Conservation (phyloP, 1,140 invertebrate species). For the Ceratina japonica region DNA sequence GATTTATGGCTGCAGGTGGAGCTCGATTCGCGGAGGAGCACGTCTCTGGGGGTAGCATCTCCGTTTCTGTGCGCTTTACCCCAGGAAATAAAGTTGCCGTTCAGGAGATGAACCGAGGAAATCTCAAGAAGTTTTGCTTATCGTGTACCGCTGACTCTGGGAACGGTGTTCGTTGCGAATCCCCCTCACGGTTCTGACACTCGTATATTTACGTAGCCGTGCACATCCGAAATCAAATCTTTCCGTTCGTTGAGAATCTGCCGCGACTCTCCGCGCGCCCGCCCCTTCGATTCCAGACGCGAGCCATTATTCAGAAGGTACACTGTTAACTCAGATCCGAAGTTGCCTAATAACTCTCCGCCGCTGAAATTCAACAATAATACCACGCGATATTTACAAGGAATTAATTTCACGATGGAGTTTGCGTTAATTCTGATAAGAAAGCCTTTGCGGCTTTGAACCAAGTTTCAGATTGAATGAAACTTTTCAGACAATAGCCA, state of each 20-base stretch:
- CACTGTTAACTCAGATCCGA: no score
- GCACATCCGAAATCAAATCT: constrained; percentile 12
- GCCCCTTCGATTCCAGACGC: no score
- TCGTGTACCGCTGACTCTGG: constrained; percentile 2
- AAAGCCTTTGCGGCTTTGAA: no score
- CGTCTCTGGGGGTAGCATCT: constrained; percentile 33
- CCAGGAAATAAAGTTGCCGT: constrained; percentile 60
- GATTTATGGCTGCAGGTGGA: constrained; percentile 55
- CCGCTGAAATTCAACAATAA: no score
- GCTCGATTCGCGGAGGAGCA: constrained; percentile 30
- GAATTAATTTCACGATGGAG: no score
- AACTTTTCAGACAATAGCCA: no score
- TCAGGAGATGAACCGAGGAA: constrained; percentile 54
- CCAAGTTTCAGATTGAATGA: no score
- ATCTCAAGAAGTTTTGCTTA: constrained; percentile 52
- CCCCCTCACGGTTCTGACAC: not conserved
- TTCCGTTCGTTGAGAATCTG: not conserved
- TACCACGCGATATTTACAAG: no score
- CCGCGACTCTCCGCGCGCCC: no score
- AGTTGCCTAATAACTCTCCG: no score
- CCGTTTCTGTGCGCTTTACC: constrained; percentile 20
- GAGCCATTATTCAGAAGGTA: no score
- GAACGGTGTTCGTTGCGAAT: constrained; percentile 14
- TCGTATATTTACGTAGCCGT: not conserved
- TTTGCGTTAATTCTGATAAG: no score